Base-by-base conservation (phyloP, 1,140 invertebrate species). In the Pachyrhynchus sulphureomaculatus region DNA sequence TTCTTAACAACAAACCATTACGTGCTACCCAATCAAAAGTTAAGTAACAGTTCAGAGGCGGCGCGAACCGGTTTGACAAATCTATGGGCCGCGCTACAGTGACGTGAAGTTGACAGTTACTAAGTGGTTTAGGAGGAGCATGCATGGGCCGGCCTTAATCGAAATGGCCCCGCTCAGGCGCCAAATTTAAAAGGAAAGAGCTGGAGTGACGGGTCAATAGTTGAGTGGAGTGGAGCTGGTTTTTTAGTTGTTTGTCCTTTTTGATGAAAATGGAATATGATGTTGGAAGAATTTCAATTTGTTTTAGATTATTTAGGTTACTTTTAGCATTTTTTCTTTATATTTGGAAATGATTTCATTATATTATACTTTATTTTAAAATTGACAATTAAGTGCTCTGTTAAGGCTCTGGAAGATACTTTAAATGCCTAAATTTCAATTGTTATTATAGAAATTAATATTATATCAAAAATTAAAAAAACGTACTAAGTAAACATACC, bases 71-170 rank as follows among this genome's bases (percentile, higher is more conserved):
- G 66, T 37, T 69, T 72, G 73, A 76, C 66, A 70, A 73, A 76
- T 76, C 64, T 71, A 51, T 66, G 72, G 75, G 75, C 68, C 56
- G 75, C 64, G 62, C 73, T 57, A 55, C 60, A 64, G 70, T 72
- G 75, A 75, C 73, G 68, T 65, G 58, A 62, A 42, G 65, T 59
- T 71, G 75, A 76, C 75, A 74, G 69, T 37, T 67, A 76, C 75
- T 69, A 76, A 76, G 72, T 72, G 66, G 63, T 74, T 65, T 63
- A 76, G 75, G 75, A 72, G 75, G 74, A 73, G 75, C 72, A 53
- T 42, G 51, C 48, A 58, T 67, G 66, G 70, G 67, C 68, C 73
- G 70, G 68, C 75, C 75, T 69, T 69, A 71, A 75, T 68, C 70
- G 65, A 70, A 70, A 76, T 76, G 75, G 75, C 72, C 64, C 59